phyloP scores from a whole-genome alignment of 2,888 invertebrate species.

The Morpho achilles region DNA sequence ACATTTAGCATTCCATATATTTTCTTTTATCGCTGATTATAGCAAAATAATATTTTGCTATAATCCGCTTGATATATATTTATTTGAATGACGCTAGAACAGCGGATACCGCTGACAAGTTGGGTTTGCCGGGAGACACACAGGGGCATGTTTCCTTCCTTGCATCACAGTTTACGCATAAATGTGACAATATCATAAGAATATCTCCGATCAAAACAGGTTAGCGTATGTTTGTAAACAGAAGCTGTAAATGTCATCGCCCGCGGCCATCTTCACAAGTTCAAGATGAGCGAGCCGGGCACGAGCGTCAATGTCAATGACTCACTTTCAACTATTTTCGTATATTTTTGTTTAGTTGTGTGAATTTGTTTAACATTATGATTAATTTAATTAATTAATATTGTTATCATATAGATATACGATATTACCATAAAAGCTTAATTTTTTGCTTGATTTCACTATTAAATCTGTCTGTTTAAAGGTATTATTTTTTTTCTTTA shows the following conservation, averaged over 20 bases:
- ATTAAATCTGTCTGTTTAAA: too few relatives aligned
- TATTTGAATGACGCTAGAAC: too few relatives aligned
- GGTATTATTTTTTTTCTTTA: too few relatives aligned
- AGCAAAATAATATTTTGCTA: too few relatives aligned
- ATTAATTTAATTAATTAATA: constrained; percentile 1
- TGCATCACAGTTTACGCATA: not conserved
- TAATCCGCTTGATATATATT: too few relatives aligned
- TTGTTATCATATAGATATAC: not conserved
- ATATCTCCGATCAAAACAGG: constrained; percentile 1
- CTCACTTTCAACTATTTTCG: constrained; percentile 56
- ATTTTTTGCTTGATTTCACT: not conserved
- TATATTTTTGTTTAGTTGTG: constrained; percentile 1
- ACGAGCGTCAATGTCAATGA: constrained; percentile 61
- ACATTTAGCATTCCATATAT: too few relatives aligned
- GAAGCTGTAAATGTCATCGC: constrained; percentile 42
- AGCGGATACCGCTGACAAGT: too few relatives aligned
- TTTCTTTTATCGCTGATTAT: too few relatives aligned
- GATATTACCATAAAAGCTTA: not conserved
- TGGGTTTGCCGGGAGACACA: too few relatives aligned
- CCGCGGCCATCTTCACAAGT: constrained; percentile 53
- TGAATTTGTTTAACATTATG: not conserved
- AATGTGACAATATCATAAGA: not conserved
- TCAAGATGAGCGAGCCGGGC: constrained; percentile 56
- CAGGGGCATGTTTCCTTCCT: too few relatives aligned
- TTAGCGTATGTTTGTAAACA: constrained; percentile 28